Base-by-base conservation (phyloP, 1,140 invertebrate genomes). In the Bombus terrestris region DNA sequence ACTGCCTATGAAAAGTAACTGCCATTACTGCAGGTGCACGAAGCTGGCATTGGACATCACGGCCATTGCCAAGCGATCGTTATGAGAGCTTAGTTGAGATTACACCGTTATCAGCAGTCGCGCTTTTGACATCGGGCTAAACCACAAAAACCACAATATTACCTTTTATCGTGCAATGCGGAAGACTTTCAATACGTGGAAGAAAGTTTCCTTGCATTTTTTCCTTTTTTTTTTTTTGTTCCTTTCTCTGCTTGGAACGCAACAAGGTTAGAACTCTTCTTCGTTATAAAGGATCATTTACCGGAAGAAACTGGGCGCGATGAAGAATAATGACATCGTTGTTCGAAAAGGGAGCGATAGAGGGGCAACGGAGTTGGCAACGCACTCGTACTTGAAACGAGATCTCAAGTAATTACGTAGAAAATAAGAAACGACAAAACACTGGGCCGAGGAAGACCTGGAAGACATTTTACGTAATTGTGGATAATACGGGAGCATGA, bases 1-100 rank as follows among this genome's bases (percentile, higher is more conserved):
- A 79, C 13, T 79, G 35, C n/a, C 59, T 53, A 64, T 80, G 76
- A 79, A 84, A 84, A n/a, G 83, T 39, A 84, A 79, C 69, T 41
- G 78, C 25, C 41, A 53, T 32, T 64, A 59, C 25, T 57, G 28
- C 69, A 68, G 78, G 69, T 72, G 57, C 69, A n/a, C 41, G n/a
- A 28, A 6, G 32, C 47, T 41, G 37, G 64, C 73, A 85, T 53
- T 80, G 39, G 41, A 66, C 47, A 28, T 43, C 73, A 43, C 57
- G 43, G 41, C 4, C 53, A 66, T 37, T 53, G 83, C 57, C 78
- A 28, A 57, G 35, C 69, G 32, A 71, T 71, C 66, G 66, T 41
- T 80, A 85, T 32, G 76, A 73, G 72, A 73, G 83, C 77, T 62
- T 53, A 37, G 64, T n/a, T 5, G 47, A 57, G 41, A 57, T 57